These are phyloP conservation scores for Cliona cf. orientalis DNA, from an alignment of 37 sponge, comb jelly and placozoan species.

Conservation along the genomic window DNA sequence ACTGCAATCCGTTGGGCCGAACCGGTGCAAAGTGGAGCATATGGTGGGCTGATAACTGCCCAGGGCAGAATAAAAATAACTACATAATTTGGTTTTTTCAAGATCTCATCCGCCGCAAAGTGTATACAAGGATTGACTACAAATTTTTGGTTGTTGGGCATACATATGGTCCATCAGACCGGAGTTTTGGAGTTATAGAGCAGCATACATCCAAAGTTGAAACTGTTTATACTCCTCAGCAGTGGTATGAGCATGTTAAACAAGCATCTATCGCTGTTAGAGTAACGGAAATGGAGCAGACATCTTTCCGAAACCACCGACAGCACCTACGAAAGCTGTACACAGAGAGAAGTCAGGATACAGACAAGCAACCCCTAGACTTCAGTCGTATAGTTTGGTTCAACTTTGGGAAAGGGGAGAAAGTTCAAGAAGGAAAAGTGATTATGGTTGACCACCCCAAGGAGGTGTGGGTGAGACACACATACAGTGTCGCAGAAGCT, in stretches of 20 bases:
- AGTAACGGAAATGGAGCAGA: conserved; percentile 54
- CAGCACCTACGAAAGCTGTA: conserved; percentile 32
- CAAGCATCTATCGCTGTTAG: not conserved
- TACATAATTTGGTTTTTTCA: conserved; percentile 55
- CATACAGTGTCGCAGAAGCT: not conserved
- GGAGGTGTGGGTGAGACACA: conserved; percentile 20
- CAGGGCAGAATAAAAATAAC: conserved; percentile 63
- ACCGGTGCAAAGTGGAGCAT: conserved; percentile 60
- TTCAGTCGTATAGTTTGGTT: conserved; percentile 55
- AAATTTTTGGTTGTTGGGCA: conserved; percentile 63
- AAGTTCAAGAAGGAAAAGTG: not conserved
- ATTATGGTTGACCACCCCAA: not conserved
- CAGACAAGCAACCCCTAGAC: conserved; percentile 33
- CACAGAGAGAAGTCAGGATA: conserved; percentile 53
- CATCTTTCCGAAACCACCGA: conserved; percentile 32
- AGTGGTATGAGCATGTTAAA: conserved; percentile 42
- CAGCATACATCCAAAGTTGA: conserved; percentile 33
- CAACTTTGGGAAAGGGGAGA: conserved; percentile 41
- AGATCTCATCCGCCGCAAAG: conserved; percentile 44
- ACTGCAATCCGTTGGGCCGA: conserved; percentile 26
- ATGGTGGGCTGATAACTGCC: conserved; percentile 74
- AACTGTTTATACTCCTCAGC: conserved; percentile 36
- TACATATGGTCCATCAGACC: conserved; percentile 63
- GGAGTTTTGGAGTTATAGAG: conserved; percentile 8
- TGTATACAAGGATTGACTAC: conserved; percentile 60